A percentile compares a stretch with the other conserved stretches of the same genome.
Conservation (phyloP, 2,888 invertebrate genomes). For the Campaea margaritaria region DNA sequence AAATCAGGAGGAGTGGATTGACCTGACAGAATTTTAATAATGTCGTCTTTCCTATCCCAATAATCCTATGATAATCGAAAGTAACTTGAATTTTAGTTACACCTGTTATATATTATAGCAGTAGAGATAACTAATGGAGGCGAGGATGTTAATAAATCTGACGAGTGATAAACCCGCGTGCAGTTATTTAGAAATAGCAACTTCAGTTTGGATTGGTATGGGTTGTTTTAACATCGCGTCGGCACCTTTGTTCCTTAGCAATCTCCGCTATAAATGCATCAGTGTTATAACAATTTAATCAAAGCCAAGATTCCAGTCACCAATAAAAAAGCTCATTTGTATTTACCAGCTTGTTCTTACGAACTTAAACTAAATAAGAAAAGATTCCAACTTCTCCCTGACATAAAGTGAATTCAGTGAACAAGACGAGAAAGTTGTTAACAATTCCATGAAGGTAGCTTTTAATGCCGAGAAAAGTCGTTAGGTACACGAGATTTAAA, state of each 20-base stretch:
- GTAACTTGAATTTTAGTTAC: too few relatives aligned
- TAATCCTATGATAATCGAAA: too few relatives aligned
- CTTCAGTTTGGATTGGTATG: too few relatives aligned
- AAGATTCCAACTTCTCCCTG: constrained; percentile 40
- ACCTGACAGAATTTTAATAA: constrained; percentile 1
- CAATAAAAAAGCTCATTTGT: constrained; percentile 24
- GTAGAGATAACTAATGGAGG: too few relatives aligned
- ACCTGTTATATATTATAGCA: too few relatives aligned
- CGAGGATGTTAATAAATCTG: too few relatives aligned
- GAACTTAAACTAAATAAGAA: constrained; percentile 28
- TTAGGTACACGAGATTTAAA: constrained; percentile 37
- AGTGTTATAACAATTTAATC: not conserved
- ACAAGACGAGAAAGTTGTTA: constrained; percentile 57
- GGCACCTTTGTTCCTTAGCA: too few relatives aligned
- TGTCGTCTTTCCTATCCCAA: not conserved
- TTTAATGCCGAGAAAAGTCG: constrained; percentile 50
- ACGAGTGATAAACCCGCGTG: too few relatives aligned
- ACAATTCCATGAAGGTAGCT: constrained; percentile 48
- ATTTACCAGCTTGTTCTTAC: constrained; percentile 19
- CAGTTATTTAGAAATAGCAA: too few relatives aligned
- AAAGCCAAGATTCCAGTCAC: not conserved
- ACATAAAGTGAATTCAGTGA: constrained; percentile 60
- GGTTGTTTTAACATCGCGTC: too few relatives aligned
- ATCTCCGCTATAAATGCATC: too few relatives aligned
- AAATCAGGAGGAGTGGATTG: constrained; percentile 3